Evolutionary conservation across 30 jellyfish, hydroid and myxozoan genomes (phyloP), one percentile per base, ranked within the genome.

Genomic region (Aurelia sp.): DNA sequence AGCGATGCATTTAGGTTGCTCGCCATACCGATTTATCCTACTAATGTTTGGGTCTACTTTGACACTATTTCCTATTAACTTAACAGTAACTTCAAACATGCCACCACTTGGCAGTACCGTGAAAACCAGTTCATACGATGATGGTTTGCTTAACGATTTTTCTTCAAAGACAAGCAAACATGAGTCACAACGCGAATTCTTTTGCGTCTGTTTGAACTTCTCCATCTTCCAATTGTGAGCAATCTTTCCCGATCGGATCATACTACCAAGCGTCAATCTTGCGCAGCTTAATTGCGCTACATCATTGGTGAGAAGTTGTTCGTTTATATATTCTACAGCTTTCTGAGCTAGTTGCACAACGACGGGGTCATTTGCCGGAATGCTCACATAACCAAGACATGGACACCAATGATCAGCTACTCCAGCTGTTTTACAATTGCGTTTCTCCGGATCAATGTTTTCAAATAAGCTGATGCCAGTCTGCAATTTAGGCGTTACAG

Each of bases 371-470:
- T 61, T 62, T 16, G 62, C 44, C 16, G 70, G 6, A 21, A 84
- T 40, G 48, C 21, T 40, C 11, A 52, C 27, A 64, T 52, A 84
- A 17, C 64, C 73, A 12, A 84, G 61, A 58, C 97, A 90, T 15
- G 96, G 96, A 50, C 97, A 90, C 92, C 92, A 90, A 52, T 84
- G 89, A 31, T 76, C 92, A 15, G 74, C 71, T 15, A 90, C 89
- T 17, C 97, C 97, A 7, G 96, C 86, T 17, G 81, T 50, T 33
- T 40, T 75, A 57, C 97, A 90, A 17, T 84, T 76, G 40, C 97
- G 91, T 31, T 52, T 68, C 3, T 27, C 55, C 13, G 85, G 79
- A 63, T 83, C 96, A 15, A 90, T 90, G n/a, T 63, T 62, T 33
- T 67, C 50, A 62, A 90, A 90, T 35, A 90, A 55, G 59, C 97